Evolutionary conservation across 2,797 vertebrate species (phyloP), one percentile per base, ranked within the genome.

Genomic region (Lagorchestes hirsutus): DNA sequence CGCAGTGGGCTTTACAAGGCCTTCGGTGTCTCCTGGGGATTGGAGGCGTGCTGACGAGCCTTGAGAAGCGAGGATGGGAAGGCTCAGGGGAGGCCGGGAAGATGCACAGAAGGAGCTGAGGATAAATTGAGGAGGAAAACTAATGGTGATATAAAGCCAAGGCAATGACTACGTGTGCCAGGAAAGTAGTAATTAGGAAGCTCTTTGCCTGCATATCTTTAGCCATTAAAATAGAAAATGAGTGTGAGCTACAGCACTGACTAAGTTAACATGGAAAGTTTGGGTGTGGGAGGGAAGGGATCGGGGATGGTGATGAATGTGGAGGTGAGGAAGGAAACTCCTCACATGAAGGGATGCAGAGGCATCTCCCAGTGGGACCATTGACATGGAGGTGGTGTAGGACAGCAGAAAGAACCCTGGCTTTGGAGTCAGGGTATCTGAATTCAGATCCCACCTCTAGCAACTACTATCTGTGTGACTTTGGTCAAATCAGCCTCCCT

Each of bases 1-100:
- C 98, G 98, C 98, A 99, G 99, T 99, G 98, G 98, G 98, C 99
- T 99, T 99, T 99, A 99, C 98, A 99, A 99, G 99, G 98, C 98
- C 98, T 97, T 98, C 99, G 97, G 97, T 98, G 98, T 98, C 98
- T 98, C 98, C 98, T 95, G 98, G 99, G 99, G 98, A 98, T 98
- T 97, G 97, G 98, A 99, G 98, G 97, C 98, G 98, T 98, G 98
- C 98, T 98, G 98, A 98, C 98, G 98, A 98, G 98, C 98, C 98
- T 98, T 97, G 98, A 98, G 98, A 98, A 98, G 98, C 97, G 94
- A 97, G 98, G 98, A 98, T 98, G 98, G 98, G 98, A 98, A 97
- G 98, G 98, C 98, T 98, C 98, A 97, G 98, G 98, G 98, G 99
- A 99, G 98, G 97, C 96, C 54, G 97, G 98, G 98, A 92, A 97